These are phyloP conservation scores for Unio delphinus DNA, from an alignment of 2,888 invertebrate species.

Conservation along the genomic window DNA sequence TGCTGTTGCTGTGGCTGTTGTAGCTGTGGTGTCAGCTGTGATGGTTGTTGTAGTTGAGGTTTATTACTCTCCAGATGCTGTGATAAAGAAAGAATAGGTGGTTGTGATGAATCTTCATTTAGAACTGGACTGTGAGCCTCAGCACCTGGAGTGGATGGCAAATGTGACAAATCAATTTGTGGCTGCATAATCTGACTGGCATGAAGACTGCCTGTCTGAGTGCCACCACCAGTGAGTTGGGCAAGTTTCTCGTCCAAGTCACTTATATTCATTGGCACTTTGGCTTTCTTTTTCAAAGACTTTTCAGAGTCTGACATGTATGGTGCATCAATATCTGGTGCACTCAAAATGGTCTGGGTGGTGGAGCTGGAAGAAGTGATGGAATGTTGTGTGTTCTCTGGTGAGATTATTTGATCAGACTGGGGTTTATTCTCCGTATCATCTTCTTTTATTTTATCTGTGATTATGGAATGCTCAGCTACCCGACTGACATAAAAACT, in stretches of 20 bases:
- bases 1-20: neutral
- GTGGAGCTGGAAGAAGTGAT: constrained; percentile 20
- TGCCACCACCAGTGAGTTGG: constrained; percentile 38
- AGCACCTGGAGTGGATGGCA: constrained; percentile 9
- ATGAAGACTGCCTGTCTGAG: neutral
- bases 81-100: neutral
- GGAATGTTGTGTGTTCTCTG: constrained; percentile 30
- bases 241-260: constrained; percentile 57
- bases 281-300: constrained; percentile 29
- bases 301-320: constrained; percentile 39
- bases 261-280: constrained; percentile 58
- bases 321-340: constrained; percentile 28
- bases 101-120: constrained; percentile 22
- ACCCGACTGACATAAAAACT: constrained; percentile 56
- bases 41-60: constrained; percentile 10
- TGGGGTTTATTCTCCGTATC: constrained; percentile 40
- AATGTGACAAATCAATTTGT: constrained; percentile 3
- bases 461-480: constrained; percentile 35
- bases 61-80: constrained; percentile 8
- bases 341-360: constrained; percentile 11
- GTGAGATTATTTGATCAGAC: constrained; percentile 25
- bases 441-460: constrained; percentile 56
- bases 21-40: constrained; percentile 7
- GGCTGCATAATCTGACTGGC: constrained; percentile 1
- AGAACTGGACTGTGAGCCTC: constrained; percentile 32